phyloP scores from a whole-genome alignment of 2,888 invertebrate species.

The Polia nebulosa region DNA sequence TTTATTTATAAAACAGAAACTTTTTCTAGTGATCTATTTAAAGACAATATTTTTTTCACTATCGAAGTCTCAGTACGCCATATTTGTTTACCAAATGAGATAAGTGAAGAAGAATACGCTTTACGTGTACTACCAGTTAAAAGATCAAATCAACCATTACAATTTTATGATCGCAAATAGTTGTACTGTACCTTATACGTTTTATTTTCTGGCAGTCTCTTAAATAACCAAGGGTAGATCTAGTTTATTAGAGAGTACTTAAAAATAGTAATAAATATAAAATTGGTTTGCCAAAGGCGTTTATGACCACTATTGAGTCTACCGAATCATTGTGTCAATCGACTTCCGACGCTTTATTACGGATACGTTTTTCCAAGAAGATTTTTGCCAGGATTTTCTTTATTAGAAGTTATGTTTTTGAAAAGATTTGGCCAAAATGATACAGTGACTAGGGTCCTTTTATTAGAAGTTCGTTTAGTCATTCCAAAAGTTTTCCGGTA shows the following conservation, averaged over 20 bases:
- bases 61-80: background rate
- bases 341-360: conserved; percentile 30
- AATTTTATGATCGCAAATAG: conserved; percentile 22
- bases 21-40: too few relatives aligned
- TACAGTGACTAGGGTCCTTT: too few relatives aligned
- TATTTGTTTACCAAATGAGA: background rate
- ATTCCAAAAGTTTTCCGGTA: too few relatives aligned
- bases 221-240: conserved; percentile 9
- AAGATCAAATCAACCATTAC: conserved; percentile 12
- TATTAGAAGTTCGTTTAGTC: too few relatives aligned
- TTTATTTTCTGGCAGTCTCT: conserved; percentile 28
- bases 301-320: conserved; percentile 25
- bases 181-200: conserved; percentile 8
- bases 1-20: too few relatives aligned
- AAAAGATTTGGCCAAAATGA: too few relatives aligned
- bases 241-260: conserved; percentile 47
- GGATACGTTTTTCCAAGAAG: background rate
- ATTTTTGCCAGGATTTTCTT: background rate
- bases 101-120: background rate
- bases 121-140: conserved; percentile 12
- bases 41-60: too few relatives aligned
- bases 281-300: conserved; percentile 24
- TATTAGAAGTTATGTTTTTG: background rate
- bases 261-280: conserved; percentile 45
- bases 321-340: conserved; percentile 13